Percentiles rank a stretch among this genome's conserved stretches.
Evolutionary conservation across 2,797 vertebrate species (phyloP).

Genomic region (Onychomys leucogaster): DNA sequence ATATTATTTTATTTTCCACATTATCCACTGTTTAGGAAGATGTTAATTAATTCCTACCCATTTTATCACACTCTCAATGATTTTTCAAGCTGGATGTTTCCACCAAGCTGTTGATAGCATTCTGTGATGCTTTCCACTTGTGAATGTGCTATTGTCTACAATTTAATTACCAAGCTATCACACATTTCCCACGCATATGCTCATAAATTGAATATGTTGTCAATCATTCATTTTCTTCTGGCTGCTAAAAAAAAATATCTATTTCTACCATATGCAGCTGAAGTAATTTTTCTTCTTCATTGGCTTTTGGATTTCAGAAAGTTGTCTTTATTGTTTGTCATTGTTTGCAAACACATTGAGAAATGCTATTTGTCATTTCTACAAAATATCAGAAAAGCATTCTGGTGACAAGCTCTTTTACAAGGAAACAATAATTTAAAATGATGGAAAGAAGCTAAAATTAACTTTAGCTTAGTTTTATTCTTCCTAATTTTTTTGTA

Average conservation of each 20-base stretch:
- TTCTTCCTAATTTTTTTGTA: conserved; percentile 62
- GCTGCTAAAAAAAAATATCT: conserved; percentile 53
- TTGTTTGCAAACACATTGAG: conserved; percentile 62
- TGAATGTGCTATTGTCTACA: conserved; percentile 75
- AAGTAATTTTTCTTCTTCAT: conserved; percentile 67
- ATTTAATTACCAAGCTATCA: conserved; percentile 84
- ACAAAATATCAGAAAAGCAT: conserved; percentile 53
- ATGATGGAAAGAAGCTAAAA: conserved; percentile 62
- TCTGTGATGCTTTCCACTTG: conserved; percentile 44
- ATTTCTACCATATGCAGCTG: conserved; percentile 48
- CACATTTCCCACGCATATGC: conserved; percentile 72
- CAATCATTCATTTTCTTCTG: conserved; percentile 71
- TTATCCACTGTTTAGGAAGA: conserved; percentile 33
- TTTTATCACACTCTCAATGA: conserved; percentile 60
- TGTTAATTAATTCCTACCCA: conserved; percentile 48
- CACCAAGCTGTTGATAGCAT: conserved; percentile 66
- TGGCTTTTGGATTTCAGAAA: conserved; percentile 57
- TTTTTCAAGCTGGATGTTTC: conserved; percentile 67
- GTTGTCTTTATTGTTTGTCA: conserved; percentile 52
- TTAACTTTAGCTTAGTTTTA: conserved; percentile 48
- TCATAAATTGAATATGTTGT: conserved; percentile 79
- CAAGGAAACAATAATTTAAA: conserved; percentile 60
- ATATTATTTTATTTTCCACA: not conserved
- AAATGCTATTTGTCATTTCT: conserved; percentile 70
- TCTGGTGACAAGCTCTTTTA: conserved; percentile 48